Conservation (phyloP, 1,140 invertebrate genomes). For the Hypothenemus hampei region DNA sequence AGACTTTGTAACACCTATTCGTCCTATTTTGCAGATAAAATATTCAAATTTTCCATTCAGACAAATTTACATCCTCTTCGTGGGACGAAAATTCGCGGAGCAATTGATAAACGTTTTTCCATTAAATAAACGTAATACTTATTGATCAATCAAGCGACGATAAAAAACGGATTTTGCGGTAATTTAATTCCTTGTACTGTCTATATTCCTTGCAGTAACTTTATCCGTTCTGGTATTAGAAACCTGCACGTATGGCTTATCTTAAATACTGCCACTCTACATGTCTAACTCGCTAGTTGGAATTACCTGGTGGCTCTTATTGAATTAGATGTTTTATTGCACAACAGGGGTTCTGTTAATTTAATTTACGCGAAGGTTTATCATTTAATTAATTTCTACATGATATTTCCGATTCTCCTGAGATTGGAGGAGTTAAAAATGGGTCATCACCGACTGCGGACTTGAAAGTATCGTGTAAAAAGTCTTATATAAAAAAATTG, state of each 20-base stretch:
- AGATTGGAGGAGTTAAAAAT: not conserved
- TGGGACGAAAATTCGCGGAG: no score
- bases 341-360: not conserved
- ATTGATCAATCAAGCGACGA: no score
- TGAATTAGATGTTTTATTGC: conserved; percentile 11
- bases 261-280: conserved; percentile 16
- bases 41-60: conserved; percentile 9
- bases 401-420: conserved; percentile 4
- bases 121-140: no score
- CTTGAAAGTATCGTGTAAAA: not conserved
- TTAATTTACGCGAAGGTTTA: conserved; percentile 1
- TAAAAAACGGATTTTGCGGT: no score
- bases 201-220: not conserved
- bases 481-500: not conserved
- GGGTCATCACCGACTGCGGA: not conserved
- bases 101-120: no score
- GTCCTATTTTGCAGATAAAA: conserved; percentile 11
- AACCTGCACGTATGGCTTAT: conserved; percentile 5
- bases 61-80: conserved; percentile 18
- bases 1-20: conserved; percentile 20
- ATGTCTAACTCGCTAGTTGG: conserved; percentile 4
- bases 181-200: no score
- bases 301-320: conserved; percentile 8
- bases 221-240: conserved; percentile 1
- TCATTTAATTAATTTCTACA: conserved; percentile 12